Conservation (phyloP, 1,140 invertebrate species). For the Leucophenga varia region DNA sequence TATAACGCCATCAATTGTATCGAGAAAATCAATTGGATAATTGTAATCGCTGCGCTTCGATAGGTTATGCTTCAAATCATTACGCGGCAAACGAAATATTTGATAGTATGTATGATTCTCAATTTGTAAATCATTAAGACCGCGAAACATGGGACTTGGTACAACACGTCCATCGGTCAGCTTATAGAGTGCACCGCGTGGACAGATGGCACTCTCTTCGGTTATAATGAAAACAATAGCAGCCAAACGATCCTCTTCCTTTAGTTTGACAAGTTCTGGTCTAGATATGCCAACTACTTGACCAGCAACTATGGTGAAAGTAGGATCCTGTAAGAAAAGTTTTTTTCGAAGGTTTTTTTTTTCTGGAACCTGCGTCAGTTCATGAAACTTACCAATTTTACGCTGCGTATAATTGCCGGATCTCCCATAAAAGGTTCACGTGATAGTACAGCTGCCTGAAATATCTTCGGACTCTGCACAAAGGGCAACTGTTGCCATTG, state of each 20-base stretch:
- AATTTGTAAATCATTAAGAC: constrained; percentile 63
- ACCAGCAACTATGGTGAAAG: constrained; percentile 54
- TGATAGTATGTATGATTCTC: constrained; percentile 67
- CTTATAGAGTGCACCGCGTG: constrained; percentile 71
- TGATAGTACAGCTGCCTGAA: constrained; percentile 62
- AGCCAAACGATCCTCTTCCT: constrained; percentile 75
- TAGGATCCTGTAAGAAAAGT: constrained; percentile 34
- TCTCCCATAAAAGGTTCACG: constrained; percentile 61
- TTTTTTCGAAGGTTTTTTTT: no score
- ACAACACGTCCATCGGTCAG: constrained; percentile 65
- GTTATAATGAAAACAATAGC: constrained; percentile 69
- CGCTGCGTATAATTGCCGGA: constrained; percentile 59
- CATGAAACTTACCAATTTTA: constrained; percentile 44
- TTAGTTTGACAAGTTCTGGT: constrained; percentile 61
- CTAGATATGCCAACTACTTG: constrained; percentile 57
- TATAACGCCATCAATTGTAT: constrained; percentile 63
- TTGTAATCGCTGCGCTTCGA: constrained; percentile 72
- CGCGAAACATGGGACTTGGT: constrained; percentile 69
- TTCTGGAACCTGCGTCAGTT: neutral
- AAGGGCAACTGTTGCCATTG: constrained; percentile 70
- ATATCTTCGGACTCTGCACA: constrained; percentile 60
- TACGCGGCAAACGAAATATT: constrained; percentile 65
- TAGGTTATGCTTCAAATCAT: constrained; percentile 72
- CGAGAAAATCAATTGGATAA: constrained; percentile 75
- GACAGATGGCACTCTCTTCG: constrained; percentile 68